These are phyloP conservation scores for Dromas ardeola DNA, from an alignment of 2,113 vertebrate genomes.

Conservation along the genomic window DNA sequence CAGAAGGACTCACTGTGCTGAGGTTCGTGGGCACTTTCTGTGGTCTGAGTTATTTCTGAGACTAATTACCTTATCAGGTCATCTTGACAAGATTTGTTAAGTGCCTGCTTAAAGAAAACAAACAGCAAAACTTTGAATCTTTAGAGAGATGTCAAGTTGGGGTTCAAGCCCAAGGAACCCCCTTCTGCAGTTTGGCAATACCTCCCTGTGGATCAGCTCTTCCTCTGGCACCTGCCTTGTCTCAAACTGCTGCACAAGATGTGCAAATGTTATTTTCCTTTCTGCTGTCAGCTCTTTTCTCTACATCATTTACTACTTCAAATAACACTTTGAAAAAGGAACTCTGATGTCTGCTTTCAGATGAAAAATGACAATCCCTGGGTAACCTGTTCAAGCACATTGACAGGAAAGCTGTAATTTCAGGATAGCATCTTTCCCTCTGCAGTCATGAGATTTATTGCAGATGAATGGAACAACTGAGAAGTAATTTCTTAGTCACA, in stretches of 20 bases:
- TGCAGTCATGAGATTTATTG: conserved; percentile 9
- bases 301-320: conserved; percentile 58
- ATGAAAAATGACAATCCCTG: conserved; percentile 46
- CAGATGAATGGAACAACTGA: conserved; percentile 30
- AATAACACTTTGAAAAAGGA: conserved; percentile 30
- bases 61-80: not conserved
- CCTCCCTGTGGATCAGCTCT: not conserved
- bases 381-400: conserved; percentile 1
- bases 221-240: not conserved
- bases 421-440: conserved; percentile 36
- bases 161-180: not conserved
- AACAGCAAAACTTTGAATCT: not conserved
- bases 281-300: conserved; percentile 51
- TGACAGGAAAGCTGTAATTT: conserved; percentile 64
- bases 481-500: conserved; percentile 31
- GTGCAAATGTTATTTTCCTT: conserved; percentile 50
- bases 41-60: conserved; percentile 7
- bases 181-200: not conserved
- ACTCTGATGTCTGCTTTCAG: conserved; percentile 44
- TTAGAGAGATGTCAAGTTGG: not conserved
- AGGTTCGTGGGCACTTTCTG: not conserved
- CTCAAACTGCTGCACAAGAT: not conserved
- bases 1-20: not conserved
- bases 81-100: not conserved
- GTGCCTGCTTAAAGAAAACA: not conserved